Conservation (phyloP, 2,113 vertebrate genomes). For the Dipodomys merriami region DNA sequence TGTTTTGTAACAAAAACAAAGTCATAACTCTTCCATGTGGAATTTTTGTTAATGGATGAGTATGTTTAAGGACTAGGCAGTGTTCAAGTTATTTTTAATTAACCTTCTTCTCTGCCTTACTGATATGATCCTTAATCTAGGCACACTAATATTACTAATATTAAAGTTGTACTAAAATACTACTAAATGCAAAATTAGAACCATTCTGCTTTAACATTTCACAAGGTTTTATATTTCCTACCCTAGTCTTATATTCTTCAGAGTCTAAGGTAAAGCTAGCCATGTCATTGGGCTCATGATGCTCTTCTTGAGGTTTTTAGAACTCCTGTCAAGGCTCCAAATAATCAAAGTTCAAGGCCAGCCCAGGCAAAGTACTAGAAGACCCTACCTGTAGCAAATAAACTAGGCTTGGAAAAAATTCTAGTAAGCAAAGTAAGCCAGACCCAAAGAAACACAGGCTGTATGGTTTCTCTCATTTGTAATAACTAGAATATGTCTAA, state of each 20-base stretch:
- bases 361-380: too few relatives aligned
- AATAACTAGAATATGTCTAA: too few relatives aligned
- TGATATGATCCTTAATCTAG: background rate
- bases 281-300: background rate
- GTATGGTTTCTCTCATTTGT: too few relatives aligned
- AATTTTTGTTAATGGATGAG: constrained; percentile 19
- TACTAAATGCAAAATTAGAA: background rate
- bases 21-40: background rate
- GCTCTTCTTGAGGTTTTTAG: background rate
- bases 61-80: background rate
- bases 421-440: too few relatives aligned
- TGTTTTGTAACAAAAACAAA: constrained; percentile 45
- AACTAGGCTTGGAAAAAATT: too few relatives aligned
- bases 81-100: background rate
- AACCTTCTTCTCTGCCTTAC: background rate
- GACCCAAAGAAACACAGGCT: too few relatives aligned
- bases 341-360: background rate
- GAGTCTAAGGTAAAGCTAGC: background rate
- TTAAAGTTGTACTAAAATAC: background rate
- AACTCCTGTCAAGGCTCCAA: background rate
- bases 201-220: background rate
- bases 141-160: background rate
- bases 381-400: too few relatives aligned
- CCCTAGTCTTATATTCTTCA: background rate
- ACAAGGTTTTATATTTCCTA: background rate